Conservation (phyloP, 2,797 vertebrate species). For the Eulemur mongoz region DNA sequence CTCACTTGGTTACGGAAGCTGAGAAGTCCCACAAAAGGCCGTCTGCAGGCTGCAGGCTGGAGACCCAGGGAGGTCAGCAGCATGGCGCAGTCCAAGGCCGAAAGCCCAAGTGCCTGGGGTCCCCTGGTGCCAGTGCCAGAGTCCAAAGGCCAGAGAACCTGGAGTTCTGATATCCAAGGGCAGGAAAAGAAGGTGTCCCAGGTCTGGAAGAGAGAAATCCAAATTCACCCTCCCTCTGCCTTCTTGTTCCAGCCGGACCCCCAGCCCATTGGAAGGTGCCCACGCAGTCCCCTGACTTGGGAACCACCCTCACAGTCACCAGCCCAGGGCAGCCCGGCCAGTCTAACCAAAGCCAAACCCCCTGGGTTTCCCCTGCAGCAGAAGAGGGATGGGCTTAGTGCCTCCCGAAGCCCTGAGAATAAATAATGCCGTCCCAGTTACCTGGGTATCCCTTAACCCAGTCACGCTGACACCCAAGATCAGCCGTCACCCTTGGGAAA, state of each 20-base stretch:
- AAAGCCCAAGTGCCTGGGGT: neutral
- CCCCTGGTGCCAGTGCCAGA: neutral
- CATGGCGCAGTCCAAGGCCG: neutral
- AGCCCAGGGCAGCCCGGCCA: neutral
- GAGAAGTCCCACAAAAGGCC: neutral
- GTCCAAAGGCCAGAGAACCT: neutral
- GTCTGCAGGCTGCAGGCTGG: neutral
- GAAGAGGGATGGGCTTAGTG: neutral
- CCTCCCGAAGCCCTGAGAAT: neutral
- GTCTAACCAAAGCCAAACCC: neutral
- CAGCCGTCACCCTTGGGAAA: neutral
- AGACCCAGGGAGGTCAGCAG: neutral
- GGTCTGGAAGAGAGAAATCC: neutral
- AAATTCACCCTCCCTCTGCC: neutral
- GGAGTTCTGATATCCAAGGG: neutral
- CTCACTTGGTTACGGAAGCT: neutral
- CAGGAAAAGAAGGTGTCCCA: neutral
- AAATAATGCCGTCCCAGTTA: rapidly evolving
- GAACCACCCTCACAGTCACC: neutral
- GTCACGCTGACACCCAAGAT: no score
- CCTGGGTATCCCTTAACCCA: no score
- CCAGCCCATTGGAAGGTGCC: neutral
- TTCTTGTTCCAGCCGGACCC: neutral
- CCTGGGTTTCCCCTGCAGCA: neutral
- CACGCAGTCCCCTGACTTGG: no score